Evolutionary conservation across 2,113 vertebrate genomes (phyloP), one percentile per base, ranked within the genome.

Genomic region (Camelus dromedarius): DNA sequence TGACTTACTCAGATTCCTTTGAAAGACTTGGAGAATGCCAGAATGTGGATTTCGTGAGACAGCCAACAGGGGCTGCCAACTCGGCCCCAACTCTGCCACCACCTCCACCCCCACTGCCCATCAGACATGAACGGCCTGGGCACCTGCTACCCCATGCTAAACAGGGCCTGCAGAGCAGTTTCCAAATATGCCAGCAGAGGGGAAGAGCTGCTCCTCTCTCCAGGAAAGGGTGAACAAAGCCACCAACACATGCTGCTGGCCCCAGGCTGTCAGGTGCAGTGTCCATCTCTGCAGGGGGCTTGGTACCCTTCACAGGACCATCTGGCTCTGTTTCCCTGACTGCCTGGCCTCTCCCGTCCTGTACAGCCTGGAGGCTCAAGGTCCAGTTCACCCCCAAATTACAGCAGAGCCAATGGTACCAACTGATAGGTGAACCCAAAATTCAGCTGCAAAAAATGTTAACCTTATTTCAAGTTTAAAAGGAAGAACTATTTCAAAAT

Each of bases 1-100:
- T 32, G 52, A 89, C 85, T 89, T 94, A 92, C 58, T 70, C 81
- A 72, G 84, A 96, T 85, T 96, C 89, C 93, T 96, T n/a, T 48
- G 56, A 96, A 86, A 96, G n/a, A 80, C 75, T 30, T 5, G 22
- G 28, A 89, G 82, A 75, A 96, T 66, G 85, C 56, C 94, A 94
- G 91, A 93, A n/a, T 67, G 89, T 24, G 58, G 67, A 85, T 83
- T 94, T 95, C 89, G 91, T 24, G 91, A 96, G 91, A 93, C 42
- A 93, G 93, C 8, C 54, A 58, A 58, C 38, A 16, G 58, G 16
- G 73, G 48, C 91, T 58, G 92, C 83, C 87, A 89, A 22, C 82
- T 54, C 4, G 7, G 76, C 35, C 90, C 58, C 13, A 16, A 84
- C 46, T 15, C 7, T 30, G 46, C 81, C 54, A 69, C 52, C 50